These are phyloP conservation scores for Dermochelys coriacea DNA, from an alignment of 2,797 vertebrate species.

Conservation along the genomic window DNA sequence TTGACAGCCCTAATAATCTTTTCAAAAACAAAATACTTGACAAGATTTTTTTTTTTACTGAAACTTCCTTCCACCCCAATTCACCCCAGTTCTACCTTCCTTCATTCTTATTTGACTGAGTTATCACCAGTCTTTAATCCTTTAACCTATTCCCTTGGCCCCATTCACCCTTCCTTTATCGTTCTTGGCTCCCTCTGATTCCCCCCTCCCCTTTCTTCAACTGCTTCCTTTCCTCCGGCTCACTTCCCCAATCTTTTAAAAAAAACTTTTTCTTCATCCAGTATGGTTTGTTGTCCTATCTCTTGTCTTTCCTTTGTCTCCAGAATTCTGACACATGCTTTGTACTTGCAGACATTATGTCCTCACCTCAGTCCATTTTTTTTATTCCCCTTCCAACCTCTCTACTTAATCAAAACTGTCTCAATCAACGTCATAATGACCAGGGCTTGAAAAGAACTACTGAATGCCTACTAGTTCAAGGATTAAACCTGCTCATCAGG, in stretches of 20 bases:
- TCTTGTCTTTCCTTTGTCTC: neutral
- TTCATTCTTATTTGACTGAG: neutral
- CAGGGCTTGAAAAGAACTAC: neutral
- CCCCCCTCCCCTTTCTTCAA: neutral
- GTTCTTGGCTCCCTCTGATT: neutral
- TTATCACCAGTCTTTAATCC: neutral
- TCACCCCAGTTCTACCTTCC: neutral
- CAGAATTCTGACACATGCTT: neutral
- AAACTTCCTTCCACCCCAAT: neutral
- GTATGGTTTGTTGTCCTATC: neutral
- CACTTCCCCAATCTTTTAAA: neutral
- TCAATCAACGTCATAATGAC: neutral
- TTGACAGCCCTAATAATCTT: neutral
- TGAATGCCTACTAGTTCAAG: neutral
- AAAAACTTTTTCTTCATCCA: neutral
- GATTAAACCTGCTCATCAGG: rapidly evolving
- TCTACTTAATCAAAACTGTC: neutral
- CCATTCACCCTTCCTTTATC: neutral
- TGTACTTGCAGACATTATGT: neutral
- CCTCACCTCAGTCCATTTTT: neutral
- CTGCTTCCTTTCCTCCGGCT: neutral
- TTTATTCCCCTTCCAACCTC: neutral
- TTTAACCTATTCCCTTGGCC: neutral
- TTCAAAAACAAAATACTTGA: neutral
- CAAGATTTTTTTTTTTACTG: neutral